These are phyloP conservation scores for Aviceda subcristata DNA, from an alignment of 2,113 vertebrate species.

Conservation along the genomic window DNA sequence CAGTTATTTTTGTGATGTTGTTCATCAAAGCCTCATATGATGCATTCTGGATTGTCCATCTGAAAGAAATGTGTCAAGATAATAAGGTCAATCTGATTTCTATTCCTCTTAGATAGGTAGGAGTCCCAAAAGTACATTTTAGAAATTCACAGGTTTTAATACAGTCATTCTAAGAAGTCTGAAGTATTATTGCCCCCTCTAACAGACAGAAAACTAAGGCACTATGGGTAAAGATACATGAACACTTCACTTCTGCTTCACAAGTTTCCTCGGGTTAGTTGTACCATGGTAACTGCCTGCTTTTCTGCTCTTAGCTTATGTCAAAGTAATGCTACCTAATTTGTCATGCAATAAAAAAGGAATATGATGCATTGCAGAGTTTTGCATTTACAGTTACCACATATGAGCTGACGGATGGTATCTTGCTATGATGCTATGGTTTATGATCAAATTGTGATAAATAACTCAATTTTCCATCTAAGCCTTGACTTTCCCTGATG, in stretches of 20 bases:
- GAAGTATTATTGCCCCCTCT: neutral
- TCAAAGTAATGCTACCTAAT: neutral
- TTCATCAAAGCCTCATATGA: neutral
- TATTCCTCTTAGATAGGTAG: neutral
- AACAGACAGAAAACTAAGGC: neutral
- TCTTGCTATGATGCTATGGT: neutral
- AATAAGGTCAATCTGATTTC: neutral
- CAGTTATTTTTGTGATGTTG: neutral
- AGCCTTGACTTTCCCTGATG: neutral
- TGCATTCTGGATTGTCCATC: neutral
- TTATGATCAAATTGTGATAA: neutral
- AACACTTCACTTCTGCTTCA: neutral
- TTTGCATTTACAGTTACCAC: neutral
- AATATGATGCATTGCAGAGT: neutral
- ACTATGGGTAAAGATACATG: neutral
- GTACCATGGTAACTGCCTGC: neutral
- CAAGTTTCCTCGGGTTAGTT: neutral
- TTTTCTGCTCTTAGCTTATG: neutral
- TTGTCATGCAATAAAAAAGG: neutral
- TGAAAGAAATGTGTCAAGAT: neutral
- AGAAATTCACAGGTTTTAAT: neutral
- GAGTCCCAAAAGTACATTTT: neutral
- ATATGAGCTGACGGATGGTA: neutral
- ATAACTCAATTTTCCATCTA: neutral
- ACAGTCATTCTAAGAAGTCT: neutral